phyloP scores from a whole-genome alignment of 2,797 vertebrate species.

The Cephalopachus bancanus region DNA sequence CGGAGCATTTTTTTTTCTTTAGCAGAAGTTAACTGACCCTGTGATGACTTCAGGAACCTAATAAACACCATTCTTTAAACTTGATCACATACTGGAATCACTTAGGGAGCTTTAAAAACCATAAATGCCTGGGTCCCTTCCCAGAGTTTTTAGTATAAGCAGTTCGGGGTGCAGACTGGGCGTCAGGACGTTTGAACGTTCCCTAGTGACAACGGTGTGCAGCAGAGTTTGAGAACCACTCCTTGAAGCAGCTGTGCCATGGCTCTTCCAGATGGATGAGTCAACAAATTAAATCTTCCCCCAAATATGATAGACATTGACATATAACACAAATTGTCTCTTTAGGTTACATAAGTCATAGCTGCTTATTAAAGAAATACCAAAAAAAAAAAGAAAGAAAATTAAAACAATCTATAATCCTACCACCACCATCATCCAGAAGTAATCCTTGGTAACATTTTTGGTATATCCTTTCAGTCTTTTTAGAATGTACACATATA shows the following conservation, averaged over 20 bases:
- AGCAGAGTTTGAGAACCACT: neutral
- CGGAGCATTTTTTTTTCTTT: neutral
- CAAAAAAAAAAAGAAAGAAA: slow-evolving; percentile 39
- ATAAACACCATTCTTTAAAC: slow-evolving; percentile 20
- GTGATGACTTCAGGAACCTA: neutral
- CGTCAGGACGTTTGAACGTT: neutral
- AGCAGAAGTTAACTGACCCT: neutral
- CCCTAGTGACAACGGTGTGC: neutral
- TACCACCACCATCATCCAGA: neutral
- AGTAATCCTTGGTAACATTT: slow-evolving; percentile 10
- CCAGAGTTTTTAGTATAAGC: neutral
- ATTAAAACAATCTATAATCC: slow-evolving; percentile 37
- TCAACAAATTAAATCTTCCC: slow-evolving; percentile 31
- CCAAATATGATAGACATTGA: slow-evolving; percentile 1
- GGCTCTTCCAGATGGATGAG: neutral
- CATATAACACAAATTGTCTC: slow-evolving; percentile 26
- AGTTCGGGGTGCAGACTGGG: neutral
- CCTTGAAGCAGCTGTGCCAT: neutral
- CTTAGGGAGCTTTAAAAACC: neutral
- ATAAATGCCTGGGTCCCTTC: neutral
- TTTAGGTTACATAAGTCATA: neutral
- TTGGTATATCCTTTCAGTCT: neutral
- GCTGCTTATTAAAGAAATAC: slow-evolving; percentile 41
- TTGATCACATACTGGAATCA: neutral
- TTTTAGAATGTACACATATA: neutral